These are phyloP conservation scores for Platysteira castanea DNA, from an alignment of 2,113 vertebrate species.

Conservation along the genomic window DNA sequence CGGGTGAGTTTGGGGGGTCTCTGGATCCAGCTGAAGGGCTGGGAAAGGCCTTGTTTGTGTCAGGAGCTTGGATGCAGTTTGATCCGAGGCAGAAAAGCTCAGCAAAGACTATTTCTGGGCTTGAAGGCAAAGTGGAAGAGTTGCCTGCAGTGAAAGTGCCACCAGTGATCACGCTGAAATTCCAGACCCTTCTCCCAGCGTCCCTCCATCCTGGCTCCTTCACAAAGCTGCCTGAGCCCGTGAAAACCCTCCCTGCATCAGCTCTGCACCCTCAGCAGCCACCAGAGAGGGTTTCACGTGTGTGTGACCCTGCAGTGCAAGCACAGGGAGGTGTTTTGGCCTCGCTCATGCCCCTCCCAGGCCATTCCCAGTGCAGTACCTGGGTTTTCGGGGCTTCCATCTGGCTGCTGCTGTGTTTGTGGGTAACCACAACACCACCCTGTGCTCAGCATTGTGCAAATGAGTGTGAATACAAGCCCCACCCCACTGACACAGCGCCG, in stretches of 20 bases:
- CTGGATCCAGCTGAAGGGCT: not conserved
- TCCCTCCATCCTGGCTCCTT: not conserved
- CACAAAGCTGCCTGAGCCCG: not conserved
- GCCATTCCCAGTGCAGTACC: not conserved
- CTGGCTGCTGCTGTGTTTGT: not conserved
- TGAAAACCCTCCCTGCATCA: not conserved
- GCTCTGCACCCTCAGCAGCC: not conserved
- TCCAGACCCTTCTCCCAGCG: not conserved
- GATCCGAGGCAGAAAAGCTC: not conserved
- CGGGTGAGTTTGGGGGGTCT: not conserved
- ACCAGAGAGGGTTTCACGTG: not conserved
- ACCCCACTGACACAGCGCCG: rapidly evolving
- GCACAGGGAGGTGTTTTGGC: not conserved
- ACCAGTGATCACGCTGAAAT: rapidly evolving
- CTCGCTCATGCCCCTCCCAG: not conserved
- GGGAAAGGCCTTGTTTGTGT: not conserved
- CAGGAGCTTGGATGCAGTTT: not conserved
- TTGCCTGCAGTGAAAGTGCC: not conserved
- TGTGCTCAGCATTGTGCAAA: not conserved
- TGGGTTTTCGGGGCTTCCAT: not conserved
- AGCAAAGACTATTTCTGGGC: not conserved
- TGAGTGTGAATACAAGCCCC: not conserved
- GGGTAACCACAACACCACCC: not conserved
- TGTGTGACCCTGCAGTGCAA: not conserved
- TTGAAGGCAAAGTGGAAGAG: not conserved